Percentiles rank a stretch among this genome's conserved stretches.
phyloP scores from a whole-genome alignment of 2,113 vertebrate species.

The Aegypius monachus region DNA sequence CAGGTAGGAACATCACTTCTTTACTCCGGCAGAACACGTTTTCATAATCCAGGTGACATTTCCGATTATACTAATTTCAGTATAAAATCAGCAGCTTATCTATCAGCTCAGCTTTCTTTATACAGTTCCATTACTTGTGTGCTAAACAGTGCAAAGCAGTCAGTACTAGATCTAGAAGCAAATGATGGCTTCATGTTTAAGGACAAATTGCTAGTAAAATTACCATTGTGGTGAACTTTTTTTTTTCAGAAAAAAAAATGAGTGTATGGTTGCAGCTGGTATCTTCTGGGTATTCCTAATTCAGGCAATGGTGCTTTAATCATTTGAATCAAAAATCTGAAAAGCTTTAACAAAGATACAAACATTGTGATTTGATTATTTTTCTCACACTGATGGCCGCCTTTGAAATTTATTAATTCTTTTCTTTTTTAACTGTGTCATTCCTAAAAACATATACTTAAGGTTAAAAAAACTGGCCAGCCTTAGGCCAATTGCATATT shows the following conservation, averaged over 20 bases:
- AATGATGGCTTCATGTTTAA: neutral
- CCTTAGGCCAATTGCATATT: neutral
- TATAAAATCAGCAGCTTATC: neutral
- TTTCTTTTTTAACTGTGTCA: neutral
- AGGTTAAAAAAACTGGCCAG: neutral
- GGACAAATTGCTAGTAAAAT: neutral
- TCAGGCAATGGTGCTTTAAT: neutral
- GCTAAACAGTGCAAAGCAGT: neutral
- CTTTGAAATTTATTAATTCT: neutral
- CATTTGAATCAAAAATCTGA: neutral
- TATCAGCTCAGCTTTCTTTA: neutral
- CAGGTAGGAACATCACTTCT: neutral
- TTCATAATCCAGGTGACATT: neutral
- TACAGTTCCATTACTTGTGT: neutral
- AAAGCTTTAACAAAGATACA: neutral
- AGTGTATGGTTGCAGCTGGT: neutral
- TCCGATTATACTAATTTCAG: neutral
- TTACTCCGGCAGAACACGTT: neutral
- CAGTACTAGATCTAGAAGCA: neutral
- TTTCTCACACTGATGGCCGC: neutral
- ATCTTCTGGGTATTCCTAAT: neutral
- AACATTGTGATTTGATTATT: neutral
- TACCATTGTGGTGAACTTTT: neutral
- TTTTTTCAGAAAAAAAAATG: neutral
- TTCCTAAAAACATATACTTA: neutral